Percentiles rank a stretch among this genome's conserved stretches.
Evolutionary conservation across 2,113 vertebrate genomes (phyloP).

Genomic region (Pitta sordida): DNA sequence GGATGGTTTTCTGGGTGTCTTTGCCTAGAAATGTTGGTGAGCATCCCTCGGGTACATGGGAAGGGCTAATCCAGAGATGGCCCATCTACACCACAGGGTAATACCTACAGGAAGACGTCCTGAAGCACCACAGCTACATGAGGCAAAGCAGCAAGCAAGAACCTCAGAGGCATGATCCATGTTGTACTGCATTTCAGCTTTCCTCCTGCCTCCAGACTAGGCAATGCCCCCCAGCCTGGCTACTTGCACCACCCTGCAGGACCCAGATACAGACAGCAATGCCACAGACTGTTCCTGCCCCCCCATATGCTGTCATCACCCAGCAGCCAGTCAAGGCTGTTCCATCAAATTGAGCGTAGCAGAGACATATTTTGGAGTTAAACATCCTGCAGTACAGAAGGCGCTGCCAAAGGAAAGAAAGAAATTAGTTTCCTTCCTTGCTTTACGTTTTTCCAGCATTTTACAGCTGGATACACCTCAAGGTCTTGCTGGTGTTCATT

Average conservation of each 20-base stretch:
- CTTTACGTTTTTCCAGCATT: not conserved
- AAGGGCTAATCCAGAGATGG: not conserved
- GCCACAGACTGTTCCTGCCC: not conserved
- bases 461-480: not conserved
- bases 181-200: not conserved
- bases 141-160: not conserved
- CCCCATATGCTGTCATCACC: not conserved
- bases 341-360: not conserved
- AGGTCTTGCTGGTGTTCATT: not conserved
- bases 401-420: not conserved
- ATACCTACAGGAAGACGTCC: not conserved
- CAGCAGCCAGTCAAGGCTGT: not conserved
- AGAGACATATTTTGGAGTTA: not conserved
- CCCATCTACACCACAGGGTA: not conserved
- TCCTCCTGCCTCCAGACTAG: not conserved
- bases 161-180: not conserved
- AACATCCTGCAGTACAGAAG: constrained; percentile 28
- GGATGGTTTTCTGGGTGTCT: not conserved
- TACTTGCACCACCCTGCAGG: not conserved
- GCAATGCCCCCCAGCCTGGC: not conserved
- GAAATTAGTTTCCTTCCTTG: not conserved
- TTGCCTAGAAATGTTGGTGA: not conserved
- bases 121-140: not conserved
- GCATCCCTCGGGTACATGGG: not conserved
- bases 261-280: not conserved